Percentiles rank a stretch among this genome's conserved stretches.
These are phyloP conservation scores for Carpatolechia fugitivella DNA, from an alignment of 2,888 invertebrate genomes.

Conservation along the genomic window DNA sequence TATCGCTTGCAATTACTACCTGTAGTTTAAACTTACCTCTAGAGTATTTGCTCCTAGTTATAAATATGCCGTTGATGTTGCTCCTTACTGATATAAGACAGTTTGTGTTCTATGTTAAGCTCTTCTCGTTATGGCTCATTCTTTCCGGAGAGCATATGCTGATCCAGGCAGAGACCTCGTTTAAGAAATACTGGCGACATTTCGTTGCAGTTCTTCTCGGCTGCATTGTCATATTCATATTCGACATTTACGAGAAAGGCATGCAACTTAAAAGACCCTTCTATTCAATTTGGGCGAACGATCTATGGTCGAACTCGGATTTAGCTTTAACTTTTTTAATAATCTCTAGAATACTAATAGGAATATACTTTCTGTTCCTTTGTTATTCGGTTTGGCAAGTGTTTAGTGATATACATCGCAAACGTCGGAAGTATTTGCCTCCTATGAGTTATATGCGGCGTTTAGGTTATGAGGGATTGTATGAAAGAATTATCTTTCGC, in stretches of 20 bases:
- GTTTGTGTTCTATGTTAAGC: slow-evolving; percentile 96
- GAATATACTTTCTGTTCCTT: slow-evolving; percentile 94
- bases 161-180: slow-evolving; percentile 86
- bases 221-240: slow-evolving; percentile 93
- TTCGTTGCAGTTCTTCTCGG: slow-evolving; percentile 94
- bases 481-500: slow-evolving; percentile 96
- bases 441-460: slow-evolving; percentile 95
- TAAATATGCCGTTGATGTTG: slow-evolving; percentile 97
- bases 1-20: slow-evolving; percentile 90
- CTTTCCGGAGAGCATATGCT: slow-evolving; percentile 99
- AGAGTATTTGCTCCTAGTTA: slow-evolving; percentile 93
- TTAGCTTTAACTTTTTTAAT: slow-evolving; percentile 94
- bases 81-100: slow-evolving; percentile 96
- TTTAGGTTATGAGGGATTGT: slow-evolving; percentile 95
- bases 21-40: slow-evolving; percentile 94
- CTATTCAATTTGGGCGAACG: slow-evolving; percentile 98
- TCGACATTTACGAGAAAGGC: slow-evolving; percentile 98
- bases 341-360: slow-evolving; percentile 93
- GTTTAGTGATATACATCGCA: slow-evolving; percentile 93
- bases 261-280: slow-evolving; percentile 98
- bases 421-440: slow-evolving; percentile 87
- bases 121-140: slow-evolving; percentile 98
- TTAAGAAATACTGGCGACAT: slow-evolving; percentile 96
- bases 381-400: slow-evolving; percentile 96
- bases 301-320: slow-evolving; percentile 86